These are phyloP conservation scores for Oxyteleia sp. DNA, from an alignment of 2,888 invertebrate genomes.

Conservation along the genomic window DNA sequence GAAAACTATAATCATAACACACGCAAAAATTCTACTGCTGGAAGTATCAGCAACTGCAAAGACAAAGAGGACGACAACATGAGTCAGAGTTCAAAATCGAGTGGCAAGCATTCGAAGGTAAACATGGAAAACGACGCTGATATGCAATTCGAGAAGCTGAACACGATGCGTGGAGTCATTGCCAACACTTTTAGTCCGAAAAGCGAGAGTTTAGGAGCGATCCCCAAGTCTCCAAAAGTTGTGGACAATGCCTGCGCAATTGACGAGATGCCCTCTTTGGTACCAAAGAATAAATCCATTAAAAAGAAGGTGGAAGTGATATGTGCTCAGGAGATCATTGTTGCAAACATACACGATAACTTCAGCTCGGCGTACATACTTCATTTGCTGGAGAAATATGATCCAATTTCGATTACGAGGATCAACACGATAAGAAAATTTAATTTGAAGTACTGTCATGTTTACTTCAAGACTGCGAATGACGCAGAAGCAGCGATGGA, in stretches of 20 bases:
- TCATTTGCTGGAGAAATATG: conserved; percentile 79
- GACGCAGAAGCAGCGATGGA: conserved; percentile 76
- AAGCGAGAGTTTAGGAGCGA: neutral
- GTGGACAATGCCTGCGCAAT: neutral
- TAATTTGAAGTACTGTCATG: conserved; percentile 79
- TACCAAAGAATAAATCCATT: conserved; percentile 7
- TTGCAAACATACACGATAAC: conserved; percentile 80
- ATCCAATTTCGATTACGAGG: conserved; percentile 78
- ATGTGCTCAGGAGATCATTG: conserved; percentile 79
- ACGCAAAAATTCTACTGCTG: neutral
- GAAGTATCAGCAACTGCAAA: neutral
- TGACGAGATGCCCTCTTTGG: conserved; percentile 39
- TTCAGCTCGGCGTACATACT: conserved; percentile 78
- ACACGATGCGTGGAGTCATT: neutral
- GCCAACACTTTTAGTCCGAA: neutral
- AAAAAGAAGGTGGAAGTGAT: conserved; percentile 34
- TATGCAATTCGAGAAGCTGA: neutral
- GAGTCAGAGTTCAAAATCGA: neutral
- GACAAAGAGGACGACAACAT: neutral
- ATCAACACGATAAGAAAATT: conserved; percentile 66
- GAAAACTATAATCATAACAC: too few relatives aligned
- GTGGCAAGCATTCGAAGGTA: neutral
- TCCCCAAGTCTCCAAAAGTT: neutral
- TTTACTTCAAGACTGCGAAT: conserved; percentile 78
- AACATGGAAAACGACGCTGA: too few relatives aligned